phyloP scores from a whole-genome alignment of 2,888 invertebrate species.

The Rhamphomyia laevipes region DNA sequence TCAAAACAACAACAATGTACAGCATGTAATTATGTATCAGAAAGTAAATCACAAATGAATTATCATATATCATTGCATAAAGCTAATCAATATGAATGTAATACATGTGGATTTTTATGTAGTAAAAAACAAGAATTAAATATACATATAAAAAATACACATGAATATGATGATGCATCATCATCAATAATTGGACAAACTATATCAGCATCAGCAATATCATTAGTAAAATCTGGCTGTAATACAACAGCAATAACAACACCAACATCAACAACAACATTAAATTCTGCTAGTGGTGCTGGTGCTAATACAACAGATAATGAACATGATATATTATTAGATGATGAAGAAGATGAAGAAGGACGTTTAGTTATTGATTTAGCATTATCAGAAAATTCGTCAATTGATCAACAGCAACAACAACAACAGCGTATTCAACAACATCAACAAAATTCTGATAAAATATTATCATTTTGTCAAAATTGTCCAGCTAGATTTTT shows the following conservation, averaged over 20 bases:
- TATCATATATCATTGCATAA: conserved; percentile 78
- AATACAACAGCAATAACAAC: background rate
- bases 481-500: conserved; percentile 69
- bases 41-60: conserved; percentile 73
- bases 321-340: background rate
- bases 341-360: background rate
- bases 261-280: too few species aligned
- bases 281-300: too few species aligned
- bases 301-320: background rate
- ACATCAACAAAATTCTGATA: conserved; percentile 8
- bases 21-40: conserved; percentile 73
- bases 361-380: conserved; percentile 37
- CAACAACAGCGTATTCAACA: conserved; percentile 20
- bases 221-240: conserved; percentile 18
- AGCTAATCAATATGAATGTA: conserved; percentile 52
- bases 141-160: conserved; percentile 61
- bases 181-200: conserved; percentile 24
- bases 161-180: conserved; percentile 21
- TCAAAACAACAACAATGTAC: conserved; percentile 64
- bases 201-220: conserved; percentile 25
- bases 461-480: conserved; percentile 51
- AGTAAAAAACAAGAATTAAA: conserved; percentile 69
- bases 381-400: conserved; percentile 17
- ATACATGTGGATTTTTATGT: conserved; percentile 70
- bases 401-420: conserved; percentile 6